Evolutionary conservation across 2,797 vertebrate species (phyloP).

Genomic region (Paguma larvata): DNA sequence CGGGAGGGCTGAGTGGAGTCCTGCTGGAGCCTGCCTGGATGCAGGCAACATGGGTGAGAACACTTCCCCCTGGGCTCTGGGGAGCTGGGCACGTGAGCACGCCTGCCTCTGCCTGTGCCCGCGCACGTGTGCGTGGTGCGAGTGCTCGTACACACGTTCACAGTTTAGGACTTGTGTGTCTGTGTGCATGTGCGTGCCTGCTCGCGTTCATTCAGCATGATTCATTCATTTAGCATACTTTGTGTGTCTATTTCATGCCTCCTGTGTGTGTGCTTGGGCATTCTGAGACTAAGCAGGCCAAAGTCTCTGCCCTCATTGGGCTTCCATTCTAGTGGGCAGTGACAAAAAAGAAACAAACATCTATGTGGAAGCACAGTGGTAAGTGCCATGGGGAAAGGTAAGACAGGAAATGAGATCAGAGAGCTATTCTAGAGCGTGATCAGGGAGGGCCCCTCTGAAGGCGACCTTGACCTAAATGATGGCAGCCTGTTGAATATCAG

Average conservation of each 20-base stretch:
- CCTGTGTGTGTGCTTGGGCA: neutral
- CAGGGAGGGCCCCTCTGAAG: neutral
- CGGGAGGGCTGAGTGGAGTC: slow-evolving; percentile 84
- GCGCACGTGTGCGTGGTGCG: neutral
- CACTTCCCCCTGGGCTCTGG: neutral
- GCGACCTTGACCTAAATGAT: neutral
- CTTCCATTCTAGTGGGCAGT: neutral
- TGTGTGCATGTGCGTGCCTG: neutral
- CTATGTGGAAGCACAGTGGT: accelerated
- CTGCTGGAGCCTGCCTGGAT: neutral
- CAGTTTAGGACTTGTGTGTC: neutral
- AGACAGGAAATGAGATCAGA: neutral
- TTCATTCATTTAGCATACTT: neutral
- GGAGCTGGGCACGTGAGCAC: neutral
- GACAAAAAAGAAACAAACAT: neutral
- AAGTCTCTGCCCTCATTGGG: neutral
- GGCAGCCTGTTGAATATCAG: neutral
- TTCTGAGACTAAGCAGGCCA: neutral
- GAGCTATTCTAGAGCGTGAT: neutral
- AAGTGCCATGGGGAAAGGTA: neutral
- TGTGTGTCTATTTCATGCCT: neutral
- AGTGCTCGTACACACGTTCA: too few relatives aligned
- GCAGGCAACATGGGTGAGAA: neutral
- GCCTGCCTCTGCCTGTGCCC: neutral
- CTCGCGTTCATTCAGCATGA: neutral